A percentile compares a stretch with the other conserved stretches of the same genome.
Evolutionary conservation across 1,140 invertebrate species (phyloP).

Genomic region (Lucilia cuprina): DNA sequence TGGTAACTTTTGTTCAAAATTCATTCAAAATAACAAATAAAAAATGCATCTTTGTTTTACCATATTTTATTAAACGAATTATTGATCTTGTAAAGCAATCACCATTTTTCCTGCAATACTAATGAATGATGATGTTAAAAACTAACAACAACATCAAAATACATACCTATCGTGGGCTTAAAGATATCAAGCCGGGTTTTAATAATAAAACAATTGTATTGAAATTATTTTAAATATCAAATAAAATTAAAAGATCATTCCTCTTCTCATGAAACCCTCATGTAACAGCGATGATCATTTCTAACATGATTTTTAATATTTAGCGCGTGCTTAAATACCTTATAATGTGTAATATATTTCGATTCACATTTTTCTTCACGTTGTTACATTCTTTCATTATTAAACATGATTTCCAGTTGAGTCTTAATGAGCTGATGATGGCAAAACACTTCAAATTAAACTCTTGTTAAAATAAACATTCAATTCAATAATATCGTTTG

Average conservation of each 20-base stretch:
- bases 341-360: background rate
- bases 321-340: constrained; percentile 15
- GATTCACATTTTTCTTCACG: background rate
- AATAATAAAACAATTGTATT: background rate
- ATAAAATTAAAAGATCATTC: background rate
- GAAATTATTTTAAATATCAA: background rate
- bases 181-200: background rate
- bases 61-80: background rate
- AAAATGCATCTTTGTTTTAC: too few relatives aligned
- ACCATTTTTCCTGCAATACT: background rate
- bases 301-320: constrained; percentile 12
- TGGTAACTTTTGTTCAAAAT: background rate
- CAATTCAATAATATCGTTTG: background rate
- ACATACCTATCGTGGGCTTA: background rate
- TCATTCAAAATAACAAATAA: too few relatives aligned
- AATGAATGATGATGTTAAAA: background rate
- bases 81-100: background rate
- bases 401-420: constrained; percentile 26
- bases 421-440: constrained; percentile 28
- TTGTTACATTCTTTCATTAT: background rate
- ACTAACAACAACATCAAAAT: background rate
- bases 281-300: too few relatives aligned
- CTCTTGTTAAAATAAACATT: background rate
- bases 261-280: too few relatives aligned
- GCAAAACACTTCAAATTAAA: constrained; percentile 12